Conservation (phyloP, 1,140 invertebrate genomes). For the Trichoplusia ni region DNA sequence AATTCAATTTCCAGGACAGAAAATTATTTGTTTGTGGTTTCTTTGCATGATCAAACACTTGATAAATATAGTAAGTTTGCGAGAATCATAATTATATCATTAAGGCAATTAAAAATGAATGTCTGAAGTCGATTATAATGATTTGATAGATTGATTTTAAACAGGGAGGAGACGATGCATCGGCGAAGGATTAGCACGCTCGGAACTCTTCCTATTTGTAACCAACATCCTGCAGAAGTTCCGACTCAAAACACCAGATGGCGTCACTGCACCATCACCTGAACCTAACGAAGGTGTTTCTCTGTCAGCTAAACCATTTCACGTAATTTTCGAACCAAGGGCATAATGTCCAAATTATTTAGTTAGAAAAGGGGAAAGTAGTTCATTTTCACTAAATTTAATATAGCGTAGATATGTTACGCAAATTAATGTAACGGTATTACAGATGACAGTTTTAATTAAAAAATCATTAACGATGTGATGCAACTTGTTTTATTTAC, state of each 20-base stretch:
- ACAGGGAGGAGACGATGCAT: conserved; percentile 91
- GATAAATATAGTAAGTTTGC: too few relatives aligned
- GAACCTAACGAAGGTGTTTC: conserved; percentile 87
- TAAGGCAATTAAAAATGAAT: too few relatives aligned
- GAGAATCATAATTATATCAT: too few relatives aligned
- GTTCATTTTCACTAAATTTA: too few relatives aligned
- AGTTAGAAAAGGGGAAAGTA: too few relatives aligned
- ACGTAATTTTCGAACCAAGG: conserved; percentile 58
- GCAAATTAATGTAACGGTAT: too few relatives aligned
- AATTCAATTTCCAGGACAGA: too few relatives aligned
- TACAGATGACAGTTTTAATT: neutral
- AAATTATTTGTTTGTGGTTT: too few relatives aligned
- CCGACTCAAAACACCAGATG: conserved; percentile 84
- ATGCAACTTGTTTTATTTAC: conserved; percentile 12
- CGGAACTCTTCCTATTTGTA: conserved; percentile 92
- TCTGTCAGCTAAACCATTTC: conserved; percentile 84
- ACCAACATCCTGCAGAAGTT: conserved; percentile 90
- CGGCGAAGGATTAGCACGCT: conserved; percentile 90
- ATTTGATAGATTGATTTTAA: too few relatives aligned
- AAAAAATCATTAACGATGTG: neutral
- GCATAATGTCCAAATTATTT: conserved; percentile 6
- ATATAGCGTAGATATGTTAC: too few relatives aligned
- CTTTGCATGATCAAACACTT: too few relatives aligned
- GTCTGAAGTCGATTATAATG: too few relatives aligned
- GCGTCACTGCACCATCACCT: conserved; percentile 82